Base-by-base conservation (phyloP, 2,797 vertebrate genomes). In the Coendou prehensilis region DNA sequence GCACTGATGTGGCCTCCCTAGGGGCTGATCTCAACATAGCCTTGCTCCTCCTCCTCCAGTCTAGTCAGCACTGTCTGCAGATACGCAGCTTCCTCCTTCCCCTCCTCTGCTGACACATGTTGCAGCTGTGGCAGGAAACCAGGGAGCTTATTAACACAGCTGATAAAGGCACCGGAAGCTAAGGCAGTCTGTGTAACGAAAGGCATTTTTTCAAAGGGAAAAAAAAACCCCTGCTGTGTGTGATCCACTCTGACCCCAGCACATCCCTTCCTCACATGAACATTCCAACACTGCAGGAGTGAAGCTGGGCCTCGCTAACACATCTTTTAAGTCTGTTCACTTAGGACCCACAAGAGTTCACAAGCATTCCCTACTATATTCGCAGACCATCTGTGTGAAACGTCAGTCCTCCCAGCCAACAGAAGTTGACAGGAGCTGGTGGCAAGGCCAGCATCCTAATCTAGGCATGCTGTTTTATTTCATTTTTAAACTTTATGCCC, bases 151-250 rank as follows among this genome's bases (percentile, higher is more conserved):
- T 91, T 86, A 89, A 80, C 91, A 90, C 57, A 94, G 96, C 95
- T 95, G 96, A 97, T 97, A 96, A 95, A 96, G 87, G 88, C 59
- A 5, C 92, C 83, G 94, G 96, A 97, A 97, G 73, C 93, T 71
- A 81, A 84, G 56, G 82, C 63, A 52, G 96, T 73, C 82, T 92
- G 61, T 97, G 93, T 83, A 95, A 94, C 76, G 92, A 89, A 96
- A 89, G 79, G 89, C 88, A 52, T 17, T 56, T 63, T 90, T 94
- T 75, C 75, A 18, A 84, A 67, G 64, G 37, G 61, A 79, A 78
- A 59, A 83, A 79, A 82, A 76, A 8, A 81, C 61, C 63, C 82
- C 52, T 94, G 82, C 61, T 54, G 23, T 91, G 76, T 67, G 30
- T 61, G 61, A 85, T 85, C 13, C 26, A 47, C 64, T 89, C 50